Evolutionary conservation across 2,888 invertebrate genomes (phyloP).

Genomic region (Tupiocoris notatus): DNA sequence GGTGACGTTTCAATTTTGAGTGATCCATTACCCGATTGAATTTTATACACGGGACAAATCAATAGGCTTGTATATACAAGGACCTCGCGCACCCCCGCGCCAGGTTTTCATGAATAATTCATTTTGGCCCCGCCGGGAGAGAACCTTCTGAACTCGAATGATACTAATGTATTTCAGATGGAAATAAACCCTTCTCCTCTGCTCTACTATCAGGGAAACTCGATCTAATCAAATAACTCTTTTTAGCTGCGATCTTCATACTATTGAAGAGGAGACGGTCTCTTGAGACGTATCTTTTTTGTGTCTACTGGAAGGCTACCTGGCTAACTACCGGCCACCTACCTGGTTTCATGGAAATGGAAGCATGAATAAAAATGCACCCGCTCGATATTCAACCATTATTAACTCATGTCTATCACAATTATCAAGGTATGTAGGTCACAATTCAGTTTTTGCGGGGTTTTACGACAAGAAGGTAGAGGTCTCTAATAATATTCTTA

Average conservation of each 20-base stretch:
- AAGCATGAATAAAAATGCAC: neutral
- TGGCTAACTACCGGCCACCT: neutral
- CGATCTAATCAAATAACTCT: constrained; percentile 42
- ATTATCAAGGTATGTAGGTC: neutral
- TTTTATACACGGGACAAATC: constrained; percentile 41
- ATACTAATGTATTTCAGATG: constrained; percentile 42
- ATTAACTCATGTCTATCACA: neutral
- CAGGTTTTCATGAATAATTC: constrained; percentile 33
- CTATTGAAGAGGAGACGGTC: neutral
- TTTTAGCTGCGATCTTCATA: constrained; percentile 36
- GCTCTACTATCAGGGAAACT: constrained; percentile 30
- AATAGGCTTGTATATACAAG: constrained; percentile 14
- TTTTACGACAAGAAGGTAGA: neutral
- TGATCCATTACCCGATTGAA: constrained; percentile 43
- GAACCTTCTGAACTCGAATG: constrained; percentile 11
- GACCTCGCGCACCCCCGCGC: constrained; percentile 3
- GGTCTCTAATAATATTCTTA: neutral
- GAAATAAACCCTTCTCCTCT: constrained; percentile 34
- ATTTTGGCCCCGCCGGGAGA: constrained; percentile 13
- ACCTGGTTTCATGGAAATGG: neutral
- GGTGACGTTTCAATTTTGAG: constrained; percentile 43
- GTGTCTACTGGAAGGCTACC: neutral
- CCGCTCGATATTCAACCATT: neutral
- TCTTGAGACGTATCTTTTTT: neutral
- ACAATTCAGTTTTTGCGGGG: neutral